These are phyloP conservation scores for Notodonta ziczac DNA, from an alignment of 2,888 invertebrate genomes.

Conservation along the genomic window DNA sequence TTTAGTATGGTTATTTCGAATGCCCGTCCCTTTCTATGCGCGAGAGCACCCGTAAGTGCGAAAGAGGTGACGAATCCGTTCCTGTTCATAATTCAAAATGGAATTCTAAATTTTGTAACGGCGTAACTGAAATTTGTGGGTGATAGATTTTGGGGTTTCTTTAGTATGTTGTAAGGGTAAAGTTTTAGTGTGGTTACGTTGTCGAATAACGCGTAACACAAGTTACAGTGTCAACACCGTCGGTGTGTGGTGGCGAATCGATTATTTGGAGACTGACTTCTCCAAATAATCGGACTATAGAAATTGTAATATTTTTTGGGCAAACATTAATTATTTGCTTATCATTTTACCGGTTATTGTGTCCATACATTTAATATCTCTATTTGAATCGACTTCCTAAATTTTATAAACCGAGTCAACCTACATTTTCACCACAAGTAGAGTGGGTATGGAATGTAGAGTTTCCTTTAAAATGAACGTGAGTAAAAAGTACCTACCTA, in stretches of 20 bases:
- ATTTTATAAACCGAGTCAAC: too few relatives aligned
- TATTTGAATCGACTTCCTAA: too few relatives aligned
- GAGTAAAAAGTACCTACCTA: too few relatives aligned
- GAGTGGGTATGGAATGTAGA: too few relatives aligned
- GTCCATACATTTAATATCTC: too few relatives aligned
- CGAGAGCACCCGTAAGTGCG: constrained; percentile 17
- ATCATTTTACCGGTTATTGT: not conserved
- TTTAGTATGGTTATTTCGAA: constrained; percentile 35
- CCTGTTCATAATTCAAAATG: constrained; percentile 20
- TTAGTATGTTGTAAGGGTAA: constrained; percentile 21
- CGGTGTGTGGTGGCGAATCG: constrained; percentile 41
- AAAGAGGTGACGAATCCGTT: constrained; percentile 36
- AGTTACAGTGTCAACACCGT: constrained; percentile 43
- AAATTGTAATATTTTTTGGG: not conserved
- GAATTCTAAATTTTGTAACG: constrained; percentile 18
- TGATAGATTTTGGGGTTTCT: constrained; percentile 29
- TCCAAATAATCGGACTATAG: not conserved
- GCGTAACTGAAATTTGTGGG: constrained; percentile 18
- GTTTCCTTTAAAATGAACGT: too few relatives aligned
- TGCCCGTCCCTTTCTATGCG: constrained; percentile 43
- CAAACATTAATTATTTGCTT: not conserved
- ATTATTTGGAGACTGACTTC: constrained; percentile 31
- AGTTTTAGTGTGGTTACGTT: constrained; percentile 21
- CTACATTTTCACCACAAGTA: too few relatives aligned
- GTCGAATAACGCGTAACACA: constrained; percentile 36